Base-by-base conservation (phyloP, 2,113 vertebrate species). In the Urocitellus parryii region DNA sequence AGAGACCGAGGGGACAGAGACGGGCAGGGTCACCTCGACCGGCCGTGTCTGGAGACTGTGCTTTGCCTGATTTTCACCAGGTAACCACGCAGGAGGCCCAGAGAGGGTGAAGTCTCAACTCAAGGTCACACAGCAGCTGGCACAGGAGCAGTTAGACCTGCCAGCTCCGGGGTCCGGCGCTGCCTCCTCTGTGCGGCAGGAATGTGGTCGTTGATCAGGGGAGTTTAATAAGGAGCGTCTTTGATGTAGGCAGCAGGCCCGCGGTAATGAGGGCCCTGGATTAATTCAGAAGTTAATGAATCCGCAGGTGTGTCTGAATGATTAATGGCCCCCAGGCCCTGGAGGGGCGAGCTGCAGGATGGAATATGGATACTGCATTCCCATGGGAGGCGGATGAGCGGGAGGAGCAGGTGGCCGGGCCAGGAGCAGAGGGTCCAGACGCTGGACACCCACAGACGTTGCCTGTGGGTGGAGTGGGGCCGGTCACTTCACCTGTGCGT, bases 291-390 rank as follows among this genome's bases (percentile, higher is more conserved):
- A 94, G 97, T 97, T 98, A 97, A 98, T 98, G 98, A 98, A 98
- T 98, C 98, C 98, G 98, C 56, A 97, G 97, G 98, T 98, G 98
- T 98, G 96, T 98, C 98, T 98, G 97, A 98, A 98, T 98, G 98
- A 98, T 98, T 98, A 98, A 98, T 98, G 98, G 98, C 98, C 96
- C 96, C 88, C 85, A 98, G 98, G 98, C 98, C 96, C 98, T 82
- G 79, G 98, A 94, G 97, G 95, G 97, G 86, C 96, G 98, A 96
- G 96, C 98, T 92, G 97, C 96, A 97, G 97, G 98, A 97, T 45
- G 45, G 45, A 97, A 95, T 98, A 97, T 98, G 98, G 97, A 98
- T 98, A 98, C 97, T 98, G 97, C 98, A 98, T 98, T 97, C 56
- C 78, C 91, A 51, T 5, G 87, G 77, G 88, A 68, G 87, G 8